Percentiles rank a stretch among this genome's conserved stretches.
These are phyloP conservation scores for Gouania willdenowi DNA, from an alignment of 2,797 vertebrate species.

Conservation along the genomic window DNA sequence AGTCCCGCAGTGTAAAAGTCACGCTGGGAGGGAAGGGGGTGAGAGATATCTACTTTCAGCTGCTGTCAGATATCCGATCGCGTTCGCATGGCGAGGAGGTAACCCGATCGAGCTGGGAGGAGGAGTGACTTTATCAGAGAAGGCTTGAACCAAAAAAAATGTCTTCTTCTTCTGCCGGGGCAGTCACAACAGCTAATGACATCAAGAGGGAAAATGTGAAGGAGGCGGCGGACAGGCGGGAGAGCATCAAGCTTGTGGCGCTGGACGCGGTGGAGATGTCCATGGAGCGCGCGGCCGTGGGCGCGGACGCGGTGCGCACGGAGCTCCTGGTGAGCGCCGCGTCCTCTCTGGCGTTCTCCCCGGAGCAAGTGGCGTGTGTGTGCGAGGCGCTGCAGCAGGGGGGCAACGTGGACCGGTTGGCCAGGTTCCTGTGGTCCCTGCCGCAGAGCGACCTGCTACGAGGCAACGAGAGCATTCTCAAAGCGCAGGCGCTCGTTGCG, in stretches of 20 bases:
- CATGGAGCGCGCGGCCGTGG: conserved; percentile 82
- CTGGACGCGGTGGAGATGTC: conserved; percentile 83
- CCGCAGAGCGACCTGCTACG: conserved; percentile 95
- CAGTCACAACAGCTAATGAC: conserved; percentile 83
- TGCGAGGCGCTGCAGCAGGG: conserved; percentile 98
- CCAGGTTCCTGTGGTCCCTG: conserved; percentile 96
- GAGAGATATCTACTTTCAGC: conserved; percentile 88
- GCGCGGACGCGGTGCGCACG: conserved; percentile 81
- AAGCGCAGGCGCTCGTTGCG: conserved; percentile 95
- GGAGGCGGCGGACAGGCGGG: conserved; percentile 83
- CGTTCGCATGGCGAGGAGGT: conserved; percentile 92
- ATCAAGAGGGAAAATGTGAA: conserved; percentile 94
- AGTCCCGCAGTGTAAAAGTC: conserved; percentile 89
- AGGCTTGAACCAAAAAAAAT: conserved; percentile 82
- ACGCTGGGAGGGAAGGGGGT: conserved; percentile 81
- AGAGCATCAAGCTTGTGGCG: conserved; percentile 84
- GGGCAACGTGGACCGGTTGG: conserved; percentile 96
- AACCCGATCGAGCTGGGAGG: conserved; percentile 93
- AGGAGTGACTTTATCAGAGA: conserved; percentile 83
- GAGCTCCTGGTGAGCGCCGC: conserved; percentile 87
- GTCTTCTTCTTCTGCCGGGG: conserved; percentile 91
- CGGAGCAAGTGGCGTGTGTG: conserved; percentile 97
- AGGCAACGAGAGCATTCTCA: conserved; percentile 97
- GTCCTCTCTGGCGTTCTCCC: conserved; percentile 91
- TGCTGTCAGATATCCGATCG: conserved; percentile 90